Conservation (phyloP, 2,888 invertebrate species). For the Rhogogaster chlorosoma region DNA sequence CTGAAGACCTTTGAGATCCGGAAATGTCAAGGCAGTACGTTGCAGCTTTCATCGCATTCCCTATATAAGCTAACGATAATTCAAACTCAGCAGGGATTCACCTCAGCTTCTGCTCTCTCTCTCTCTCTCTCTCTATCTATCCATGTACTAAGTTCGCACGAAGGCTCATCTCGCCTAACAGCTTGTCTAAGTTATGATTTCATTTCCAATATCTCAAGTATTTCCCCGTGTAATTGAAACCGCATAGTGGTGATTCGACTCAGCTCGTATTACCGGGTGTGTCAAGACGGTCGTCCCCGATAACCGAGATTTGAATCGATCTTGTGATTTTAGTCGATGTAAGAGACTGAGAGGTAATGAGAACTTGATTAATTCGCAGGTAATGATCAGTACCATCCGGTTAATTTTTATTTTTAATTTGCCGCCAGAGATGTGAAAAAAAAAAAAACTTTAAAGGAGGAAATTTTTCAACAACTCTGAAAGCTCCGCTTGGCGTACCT, state of each 20-base stretch:
- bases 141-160: background rate
- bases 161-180: conserved; percentile 12
- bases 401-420: background rate
- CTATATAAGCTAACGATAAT: background rate
- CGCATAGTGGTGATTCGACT: conserved; percentile 9
- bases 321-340: background rate
- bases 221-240: conserved; percentile 31
- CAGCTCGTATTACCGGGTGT: background rate
- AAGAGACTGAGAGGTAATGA: background rate
- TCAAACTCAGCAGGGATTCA: background rate
- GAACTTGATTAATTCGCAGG: background rate
- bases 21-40: background rate
- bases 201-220: conserved; percentile 44
- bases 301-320: conserved; percentile 20
- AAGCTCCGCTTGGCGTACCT: background rate
- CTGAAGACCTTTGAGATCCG: background rate
- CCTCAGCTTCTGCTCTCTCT: background rate
- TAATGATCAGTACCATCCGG: background rate
- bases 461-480: conserved; percentile 5
- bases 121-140: background rate
- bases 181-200: conserved; percentile 45
- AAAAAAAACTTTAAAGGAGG: background rate
- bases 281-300: conserved; percentile 15
- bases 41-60: background rate
- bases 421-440: background rate